Base-by-base conservation (phyloP, 1,140 invertebrate species). In the Caligus rogercresseyi region DNA sequence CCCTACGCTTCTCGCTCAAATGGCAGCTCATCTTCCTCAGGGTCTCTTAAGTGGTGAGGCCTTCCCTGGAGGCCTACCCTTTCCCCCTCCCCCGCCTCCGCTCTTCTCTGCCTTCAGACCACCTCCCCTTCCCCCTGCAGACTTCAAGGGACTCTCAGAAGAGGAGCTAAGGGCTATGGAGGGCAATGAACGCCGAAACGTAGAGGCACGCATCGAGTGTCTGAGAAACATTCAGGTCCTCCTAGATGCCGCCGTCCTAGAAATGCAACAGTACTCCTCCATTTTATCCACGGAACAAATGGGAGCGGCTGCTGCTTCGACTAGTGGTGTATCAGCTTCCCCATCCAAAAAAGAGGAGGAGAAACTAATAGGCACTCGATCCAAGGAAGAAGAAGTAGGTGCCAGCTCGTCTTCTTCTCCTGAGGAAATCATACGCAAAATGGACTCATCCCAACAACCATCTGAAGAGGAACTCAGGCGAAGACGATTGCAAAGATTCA, bases 161-260 rank as follows among this genome's bases (percentile, higher is more conserved):
- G 89, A 91, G 63, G 91, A 98, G 70, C 74, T 98, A 24, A 75
- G 78, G 65, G 76, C 78, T 20, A 83, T 98, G 83, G 95, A 98
- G 73, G 89, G 90, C 23, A 81, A 80, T 63, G 81, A 90, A 67
- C 77, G 92, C 67, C 78, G 83, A 68, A 83, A 89, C 67, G 79
- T 97, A 23, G 90, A 96, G 71, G 89, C 90, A 3, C 78, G 95
- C 63, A 82, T 98, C 59, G 81, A 84, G 72, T 82, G 84, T 69
- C 74, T 95, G 21, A 76, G 81, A 53, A 89, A 94, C 74, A 89
- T 95, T 66, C 83, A 87, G 72, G 76, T 84, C 0, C 79, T 95
- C 72, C 71, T 95, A 64, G 89, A 94, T 74, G 86, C 88, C 19
- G 87, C 89, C 51, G 82, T 88, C 64, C 72, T 88, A 20, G 81